Conservation (phyloP, 2,888 invertebrate species). For the Dicranocentrus wangi region DNA sequence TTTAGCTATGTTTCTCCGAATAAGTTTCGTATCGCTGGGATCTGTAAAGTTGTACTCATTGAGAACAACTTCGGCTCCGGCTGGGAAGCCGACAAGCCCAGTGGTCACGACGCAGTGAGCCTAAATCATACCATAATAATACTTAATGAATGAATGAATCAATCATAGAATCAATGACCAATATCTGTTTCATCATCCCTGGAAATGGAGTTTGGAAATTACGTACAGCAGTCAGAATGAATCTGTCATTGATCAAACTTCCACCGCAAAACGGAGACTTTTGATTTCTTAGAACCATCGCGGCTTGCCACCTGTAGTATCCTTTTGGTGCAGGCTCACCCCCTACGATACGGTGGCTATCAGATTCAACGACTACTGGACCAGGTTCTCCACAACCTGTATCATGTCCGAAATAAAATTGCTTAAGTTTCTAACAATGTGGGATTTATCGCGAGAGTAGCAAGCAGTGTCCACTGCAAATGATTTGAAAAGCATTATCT, state of each 20-base stretch:
- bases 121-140: neutral
- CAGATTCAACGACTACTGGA: constrained; percentile 1
- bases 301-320: constrained; percentile 70
- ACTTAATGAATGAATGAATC: too few species aligned
- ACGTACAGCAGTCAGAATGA: constrained; percentile 52
- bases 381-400: constrained; percentile 71
- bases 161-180: too few species aligned
- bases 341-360: constrained; percentile 63
- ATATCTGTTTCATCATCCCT: neutral
- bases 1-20: constrained; percentile 54
- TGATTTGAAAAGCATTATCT: constrained; percentile 1
- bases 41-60: constrained; percentile 69
- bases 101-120: constrained; percentile 46
- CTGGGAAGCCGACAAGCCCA: constrained; percentile 62
- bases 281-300: constrained; percentile 56
- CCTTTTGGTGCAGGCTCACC: constrained; percentile 63
- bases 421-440: neutral
- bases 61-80: constrained; percentile 66
- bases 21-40: constrained; percentile 60
- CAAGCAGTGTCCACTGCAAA: too few species aligned
- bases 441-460: too few species aligned
- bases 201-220: neutral
- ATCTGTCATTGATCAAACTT: constrained; percentile 65
- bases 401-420: too few species aligned
- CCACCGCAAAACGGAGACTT: constrained; percentile 69